Evolutionary conservation across 2,797 vertebrate genomes (phyloP).

Genomic region (Mico argentatus): DNA sequence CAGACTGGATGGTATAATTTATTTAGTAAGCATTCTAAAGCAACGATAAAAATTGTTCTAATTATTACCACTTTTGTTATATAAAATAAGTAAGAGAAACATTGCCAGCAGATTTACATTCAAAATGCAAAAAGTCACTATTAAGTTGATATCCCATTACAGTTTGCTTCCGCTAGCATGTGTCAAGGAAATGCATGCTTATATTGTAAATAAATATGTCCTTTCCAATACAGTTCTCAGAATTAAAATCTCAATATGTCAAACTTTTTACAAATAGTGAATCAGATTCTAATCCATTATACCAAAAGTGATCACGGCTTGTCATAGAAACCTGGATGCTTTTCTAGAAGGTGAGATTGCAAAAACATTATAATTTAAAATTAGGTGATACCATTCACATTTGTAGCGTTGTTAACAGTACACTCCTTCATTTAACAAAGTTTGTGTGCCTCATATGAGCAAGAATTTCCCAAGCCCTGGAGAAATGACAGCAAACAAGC

Average conservation of each 20-base stretch:
- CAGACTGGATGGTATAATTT: not conserved
- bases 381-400: not conserved
- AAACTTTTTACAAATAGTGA: conserved; percentile 21
- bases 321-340: not conserved
- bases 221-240: not conserved
- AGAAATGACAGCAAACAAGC: not conserved
- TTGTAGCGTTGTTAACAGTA: not conserved
- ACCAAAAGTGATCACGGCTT: not conserved
- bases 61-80: not conserved
- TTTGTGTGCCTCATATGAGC: fast-evolving
- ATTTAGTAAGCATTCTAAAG: conserved; percentile 46
- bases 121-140: not conserved
- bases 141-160: not conserved
- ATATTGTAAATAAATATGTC: not conserved
- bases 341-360: not conserved
- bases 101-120: conserved; percentile 15
- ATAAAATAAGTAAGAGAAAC: conserved; percentile 42
- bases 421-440: not conserved
- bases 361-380: not conserved
- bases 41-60: not conserved
- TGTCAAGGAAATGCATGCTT: conserved; percentile 25
- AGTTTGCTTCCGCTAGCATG: conserved; percentile 4
- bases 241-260: conserved; percentile 26
- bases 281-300: conserved; percentile 8
- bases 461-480: not conserved